Evolutionary conservation across 1,140 invertebrate genomes (phyloP).

Genomic region (Microplitis demolitor): DNA sequence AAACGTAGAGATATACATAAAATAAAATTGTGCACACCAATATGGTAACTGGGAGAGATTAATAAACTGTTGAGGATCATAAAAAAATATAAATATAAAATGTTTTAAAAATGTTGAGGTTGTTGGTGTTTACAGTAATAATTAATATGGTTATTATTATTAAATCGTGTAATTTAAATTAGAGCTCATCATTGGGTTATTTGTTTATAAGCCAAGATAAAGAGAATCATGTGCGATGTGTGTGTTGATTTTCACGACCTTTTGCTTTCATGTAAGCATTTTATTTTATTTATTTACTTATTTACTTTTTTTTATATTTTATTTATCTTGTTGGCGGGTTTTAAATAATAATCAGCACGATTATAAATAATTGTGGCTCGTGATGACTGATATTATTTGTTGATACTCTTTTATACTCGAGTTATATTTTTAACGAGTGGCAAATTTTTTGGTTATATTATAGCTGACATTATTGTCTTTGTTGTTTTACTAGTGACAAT

Average conservation of each 20-base stretch:
- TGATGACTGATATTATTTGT: slow-evolving; percentile 6
- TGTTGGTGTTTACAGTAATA: slow-evolving; percentile 45
- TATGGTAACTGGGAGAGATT: slow-evolving; percentile 52
- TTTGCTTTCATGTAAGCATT: slow-evolving; percentile 74
- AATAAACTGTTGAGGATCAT: slow-evolving; percentile 45
- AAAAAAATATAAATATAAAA: slow-evolving; percentile 23
- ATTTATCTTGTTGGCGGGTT: not conserved
- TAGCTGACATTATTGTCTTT: no score
- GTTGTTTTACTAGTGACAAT: no score
- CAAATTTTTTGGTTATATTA: no score
- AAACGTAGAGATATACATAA: not conserved
- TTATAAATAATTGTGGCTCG: slow-evolving; percentile 1
- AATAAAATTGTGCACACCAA: slow-evolving; percentile 34
- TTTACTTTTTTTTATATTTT: slow-evolving; percentile 14
- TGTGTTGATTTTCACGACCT: slow-evolving; percentile 79
- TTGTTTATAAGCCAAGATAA: slow-evolving; percentile 32
- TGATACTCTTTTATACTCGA: slow-evolving; percentile 5
- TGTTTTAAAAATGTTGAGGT: slow-evolving; percentile 40
- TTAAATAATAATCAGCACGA: slow-evolving; percentile 7
- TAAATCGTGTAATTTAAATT: slow-evolving; percentile 44
- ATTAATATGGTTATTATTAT: slow-evolving; percentile 38
- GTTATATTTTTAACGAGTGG: not conserved
- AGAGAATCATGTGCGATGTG: slow-evolving; percentile 74
- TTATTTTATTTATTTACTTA: slow-evolving; percentile 28
- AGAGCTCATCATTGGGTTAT: slow-evolving; percentile 33